Conservation (phyloP, 2,797 vertebrate genomes). For the Gymnoscopelus braueri region DNA sequence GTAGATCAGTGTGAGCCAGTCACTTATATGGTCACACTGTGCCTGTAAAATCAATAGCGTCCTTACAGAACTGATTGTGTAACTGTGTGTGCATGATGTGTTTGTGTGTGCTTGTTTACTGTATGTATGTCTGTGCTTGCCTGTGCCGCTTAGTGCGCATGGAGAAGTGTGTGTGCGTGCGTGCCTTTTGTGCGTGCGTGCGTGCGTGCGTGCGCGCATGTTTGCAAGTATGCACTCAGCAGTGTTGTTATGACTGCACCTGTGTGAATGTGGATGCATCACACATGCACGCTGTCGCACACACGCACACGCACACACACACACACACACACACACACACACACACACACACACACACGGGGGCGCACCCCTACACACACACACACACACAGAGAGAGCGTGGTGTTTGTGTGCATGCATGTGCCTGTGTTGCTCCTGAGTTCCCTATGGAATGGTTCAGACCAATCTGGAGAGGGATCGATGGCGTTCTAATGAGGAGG, state of each 20-base stretch:
- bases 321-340: too few relatives aligned
- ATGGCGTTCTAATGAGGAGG: constrained; percentile 36
- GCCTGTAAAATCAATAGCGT: constrained; percentile 19
- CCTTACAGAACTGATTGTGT: not conserved
- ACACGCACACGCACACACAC: too few relatives aligned
- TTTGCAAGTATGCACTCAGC: too few relatives aligned
- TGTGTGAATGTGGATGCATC: not conserved
- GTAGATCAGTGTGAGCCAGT: constrained; percentile 5
- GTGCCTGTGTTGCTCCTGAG: not conserved
- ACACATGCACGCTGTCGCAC: too few relatives aligned
- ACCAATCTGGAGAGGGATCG: constrained; percentile 17
- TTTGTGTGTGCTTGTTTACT: not conserved
- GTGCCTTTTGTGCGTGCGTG: not conserved
- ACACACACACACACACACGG: too few relatives aligned
- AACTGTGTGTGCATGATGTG: not conserved
- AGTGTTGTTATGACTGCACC: too few relatives aligned
- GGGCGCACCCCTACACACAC: too few relatives aligned
- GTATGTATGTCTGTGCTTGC: not conserved
- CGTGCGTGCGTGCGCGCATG: not conserved
- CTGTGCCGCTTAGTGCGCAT: too few relatives aligned
- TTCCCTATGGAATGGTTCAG: not conserved
- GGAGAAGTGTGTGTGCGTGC: not conserved
- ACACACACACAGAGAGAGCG: too few relatives aligned
- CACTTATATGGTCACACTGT: constrained; percentile 9
- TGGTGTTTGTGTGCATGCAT: not conserved